Conservation (phyloP, 2,113 vertebrate genomes). For the Pteropus alecto region DNA sequence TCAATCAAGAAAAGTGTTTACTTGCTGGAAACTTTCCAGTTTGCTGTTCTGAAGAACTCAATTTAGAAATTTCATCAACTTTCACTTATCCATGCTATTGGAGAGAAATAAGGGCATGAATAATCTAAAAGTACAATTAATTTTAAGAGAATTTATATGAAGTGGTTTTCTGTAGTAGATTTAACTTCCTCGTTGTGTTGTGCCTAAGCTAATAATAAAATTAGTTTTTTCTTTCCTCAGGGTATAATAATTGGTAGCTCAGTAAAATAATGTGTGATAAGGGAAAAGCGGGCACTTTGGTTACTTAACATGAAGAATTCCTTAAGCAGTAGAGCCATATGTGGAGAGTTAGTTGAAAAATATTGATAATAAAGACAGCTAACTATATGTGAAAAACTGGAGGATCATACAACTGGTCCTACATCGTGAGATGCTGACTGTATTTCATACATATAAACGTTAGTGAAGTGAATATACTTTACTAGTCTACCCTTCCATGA, state of each 20-base stretch:
- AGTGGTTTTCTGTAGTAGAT: conserved; percentile 42
- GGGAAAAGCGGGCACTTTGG: neutral
- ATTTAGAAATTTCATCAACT: conserved; percentile 67
- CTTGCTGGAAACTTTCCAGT: conserved; percentile 69
- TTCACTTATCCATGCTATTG: conserved; percentile 52
- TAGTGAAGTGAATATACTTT: neutral
- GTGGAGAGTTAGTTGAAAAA: neutral
- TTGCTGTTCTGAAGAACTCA: conserved; percentile 61
- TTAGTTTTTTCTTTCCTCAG: conserved; percentile 36
- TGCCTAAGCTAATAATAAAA: conserved; percentile 56
- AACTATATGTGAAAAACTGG: neutral
- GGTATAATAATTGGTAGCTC: conserved; percentile 40
- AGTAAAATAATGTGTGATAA: conserved; percentile 48
- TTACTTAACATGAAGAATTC: conserved; percentile 39
- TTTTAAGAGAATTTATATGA: conserved; percentile 57
- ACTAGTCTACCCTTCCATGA: neutral
- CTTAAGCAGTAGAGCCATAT: neutral
- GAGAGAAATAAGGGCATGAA: conserved; percentile 52
- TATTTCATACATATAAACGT: neutral
- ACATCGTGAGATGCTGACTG: neutral
- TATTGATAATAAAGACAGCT: neutral
- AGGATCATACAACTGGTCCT: neutral
- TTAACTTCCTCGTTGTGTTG: conserved; percentile 38
- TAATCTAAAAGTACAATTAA: conserved; percentile 65
- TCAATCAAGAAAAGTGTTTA: conserved; percentile 73